These are phyloP conservation scores for Trachemys scripta DNA, from an alignment of 2,113 vertebrate genomes.

Conservation along the genomic window DNA sequence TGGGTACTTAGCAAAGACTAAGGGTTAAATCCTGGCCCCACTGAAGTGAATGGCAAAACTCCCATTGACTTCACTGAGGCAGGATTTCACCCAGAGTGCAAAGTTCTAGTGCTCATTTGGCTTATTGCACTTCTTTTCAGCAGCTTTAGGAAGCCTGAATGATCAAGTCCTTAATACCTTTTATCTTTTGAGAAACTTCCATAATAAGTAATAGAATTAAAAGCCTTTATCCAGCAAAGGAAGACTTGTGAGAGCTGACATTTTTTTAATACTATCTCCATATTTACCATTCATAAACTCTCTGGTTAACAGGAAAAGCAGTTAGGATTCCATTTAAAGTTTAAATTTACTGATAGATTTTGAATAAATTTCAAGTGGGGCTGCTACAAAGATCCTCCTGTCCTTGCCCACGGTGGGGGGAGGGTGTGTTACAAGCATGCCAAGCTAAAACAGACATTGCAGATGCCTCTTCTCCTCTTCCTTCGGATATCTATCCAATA, in stretches of 20 bases:
- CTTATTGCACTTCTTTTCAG: neutral
- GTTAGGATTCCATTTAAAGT: neutral
- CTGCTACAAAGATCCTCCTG: neutral
- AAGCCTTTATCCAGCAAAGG: neutral
- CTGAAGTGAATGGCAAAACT: conserved; percentile 47
- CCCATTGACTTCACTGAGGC: neutral
- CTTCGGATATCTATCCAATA: neutral
- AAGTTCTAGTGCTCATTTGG: neutral
- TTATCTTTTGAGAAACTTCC: conserved; percentile 28
- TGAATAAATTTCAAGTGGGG: conserved; percentile 28
- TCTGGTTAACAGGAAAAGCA: neutral
- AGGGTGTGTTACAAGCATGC: accelerated
- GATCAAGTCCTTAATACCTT: neutral
- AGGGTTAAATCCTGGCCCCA: neutral
- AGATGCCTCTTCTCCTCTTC: neutral
- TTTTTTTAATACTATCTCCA: neutral
- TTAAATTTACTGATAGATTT: neutral
- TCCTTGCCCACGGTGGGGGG: neutral
- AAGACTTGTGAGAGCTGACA: neutral
- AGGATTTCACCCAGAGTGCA: conserved; percentile 3
- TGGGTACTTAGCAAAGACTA: neutral
- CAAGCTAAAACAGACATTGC: neutral
- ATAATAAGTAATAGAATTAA: conserved; percentile 38
- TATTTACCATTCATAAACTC: neutral
- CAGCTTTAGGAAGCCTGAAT: neutral